Evolutionary conservation across 2,888 invertebrate species (phyloP).

Genomic region (Podotricha telesiphe): DNA sequence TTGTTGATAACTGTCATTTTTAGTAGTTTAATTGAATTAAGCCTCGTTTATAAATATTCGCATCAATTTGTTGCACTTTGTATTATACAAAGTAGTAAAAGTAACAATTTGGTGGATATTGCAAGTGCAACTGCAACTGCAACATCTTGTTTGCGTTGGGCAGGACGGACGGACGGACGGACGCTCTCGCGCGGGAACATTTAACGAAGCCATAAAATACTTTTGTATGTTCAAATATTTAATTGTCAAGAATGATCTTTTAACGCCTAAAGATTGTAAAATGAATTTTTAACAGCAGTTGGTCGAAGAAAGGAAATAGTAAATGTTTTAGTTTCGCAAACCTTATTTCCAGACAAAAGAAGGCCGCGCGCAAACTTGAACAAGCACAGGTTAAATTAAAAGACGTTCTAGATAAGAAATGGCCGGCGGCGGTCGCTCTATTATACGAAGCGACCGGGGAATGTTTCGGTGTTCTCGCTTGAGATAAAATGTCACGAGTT

Average conservation of each 20-base stretch:
- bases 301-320: background rate
- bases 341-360: background rate
- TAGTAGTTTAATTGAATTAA: no score
- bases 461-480: constrained; percentile 1
- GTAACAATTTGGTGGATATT: constrained; percentile 17
- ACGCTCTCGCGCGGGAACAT: constrained; percentile 17
- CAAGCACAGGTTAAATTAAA: constrained; percentile 26
- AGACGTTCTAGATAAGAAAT: constrained; percentile 19
- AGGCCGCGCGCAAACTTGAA: constrained; percentile 9
- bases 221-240: background rate
- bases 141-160: background rate
- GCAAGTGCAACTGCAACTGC: background rate
- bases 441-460: background rate
- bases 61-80: background rate
- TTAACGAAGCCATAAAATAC: constrained; percentile 28
- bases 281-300: background rate
- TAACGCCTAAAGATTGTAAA: background rate
- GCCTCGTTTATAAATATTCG: background rate
- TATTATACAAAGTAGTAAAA: constrained; percentile 6
- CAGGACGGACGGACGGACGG: background rate
- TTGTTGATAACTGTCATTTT: no score
- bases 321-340: constrained; percentile 13
- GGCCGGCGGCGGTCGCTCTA: constrained; percentile 9
- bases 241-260: background rate
- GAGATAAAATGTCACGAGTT: constrained; percentile 1